These are phyloP conservation scores for Ictidomys tridecemlineatus DNA, from an alignment of 2,113 vertebrate species.

Conservation along the genomic window DNA sequence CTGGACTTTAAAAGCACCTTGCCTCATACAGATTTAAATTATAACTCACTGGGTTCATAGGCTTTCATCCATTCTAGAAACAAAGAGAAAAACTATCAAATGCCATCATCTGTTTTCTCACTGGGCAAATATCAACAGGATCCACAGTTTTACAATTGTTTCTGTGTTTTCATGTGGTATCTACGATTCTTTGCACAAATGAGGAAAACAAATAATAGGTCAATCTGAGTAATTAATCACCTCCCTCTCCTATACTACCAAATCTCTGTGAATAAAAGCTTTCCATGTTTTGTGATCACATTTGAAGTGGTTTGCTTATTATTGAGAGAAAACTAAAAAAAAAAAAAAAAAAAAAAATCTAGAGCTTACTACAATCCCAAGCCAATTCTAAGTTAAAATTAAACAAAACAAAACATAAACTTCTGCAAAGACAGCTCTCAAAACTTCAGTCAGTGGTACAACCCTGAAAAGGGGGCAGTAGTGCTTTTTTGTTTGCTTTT, in stretches of 20 bases:
- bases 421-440: conserved; percentile 4
- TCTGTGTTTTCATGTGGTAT: not conserved
- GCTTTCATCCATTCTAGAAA: conserved; percentile 38
- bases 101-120: not conserved
- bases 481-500: not conserved
- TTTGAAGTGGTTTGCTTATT: conserved; percentile 56
- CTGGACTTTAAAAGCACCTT: conserved; percentile 36
- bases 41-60: not conserved
- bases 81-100: conserved; percentile 31
- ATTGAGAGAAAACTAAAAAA: not conserved
- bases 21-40: conserved; percentile 13
- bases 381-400: conserved; percentile 13
- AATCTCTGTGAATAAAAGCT: not conserved
- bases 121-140: not conserved
- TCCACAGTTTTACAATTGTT: not conserved
- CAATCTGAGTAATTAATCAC: not conserved
- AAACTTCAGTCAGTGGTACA: not conserved
- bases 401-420: not conserved
- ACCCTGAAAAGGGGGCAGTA: not conserved
- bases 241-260: not conserved
- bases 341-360: conserved; percentile 4
- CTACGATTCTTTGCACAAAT: not conserved
- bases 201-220: not conserved
- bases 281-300: not conserved
- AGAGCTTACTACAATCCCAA: conserved; percentile 36